Conservation (phyloP, 2,888 invertebrate species). For the Clostera curtula region DNA sequence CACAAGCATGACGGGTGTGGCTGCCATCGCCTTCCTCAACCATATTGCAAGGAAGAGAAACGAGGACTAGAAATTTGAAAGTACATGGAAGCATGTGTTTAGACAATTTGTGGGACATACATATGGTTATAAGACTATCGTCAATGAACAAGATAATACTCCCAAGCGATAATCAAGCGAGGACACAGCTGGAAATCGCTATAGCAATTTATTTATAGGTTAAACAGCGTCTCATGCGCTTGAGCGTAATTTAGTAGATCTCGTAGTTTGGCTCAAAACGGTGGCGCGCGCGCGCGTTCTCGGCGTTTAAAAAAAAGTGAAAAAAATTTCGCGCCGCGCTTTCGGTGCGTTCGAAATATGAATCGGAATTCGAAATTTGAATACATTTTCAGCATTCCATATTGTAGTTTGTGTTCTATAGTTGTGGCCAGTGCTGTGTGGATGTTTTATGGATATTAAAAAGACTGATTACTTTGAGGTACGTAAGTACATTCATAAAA, state of each 20-base stretch:
- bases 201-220: constrained; percentile 49
- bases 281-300: constrained; percentile 50
- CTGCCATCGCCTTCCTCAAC: no score
- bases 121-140: constrained; percentile 1
- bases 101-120: constrained; percentile 1
- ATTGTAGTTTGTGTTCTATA: constrained; percentile 1
- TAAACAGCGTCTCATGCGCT: constrained; percentile 37
- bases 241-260: constrained; percentile 43
- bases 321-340: constrained; percentile 2
- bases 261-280: constrained; percentile 30
- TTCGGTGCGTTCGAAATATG: constrained; percentile 19
- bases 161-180: constrained; percentile 18
- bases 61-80: no score
- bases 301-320: constrained; percentile 15
- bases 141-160: constrained; percentile 8
- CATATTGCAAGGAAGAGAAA: no score
- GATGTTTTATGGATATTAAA: background rate
- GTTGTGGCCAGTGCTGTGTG: constrained; percentile 1
- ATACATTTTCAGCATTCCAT: constrained; percentile 9
- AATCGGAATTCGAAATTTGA: constrained; percentile 18
- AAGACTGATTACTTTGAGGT: no score
- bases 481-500: no score
- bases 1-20: no score
- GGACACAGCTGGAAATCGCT: constrained; percentile 28
- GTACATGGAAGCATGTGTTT: no score